phyloP scores from a whole-genome alignment of 30 jellyfish, hydroid and myxozoan species.

The Haliclystus octoradiatus region DNA sequence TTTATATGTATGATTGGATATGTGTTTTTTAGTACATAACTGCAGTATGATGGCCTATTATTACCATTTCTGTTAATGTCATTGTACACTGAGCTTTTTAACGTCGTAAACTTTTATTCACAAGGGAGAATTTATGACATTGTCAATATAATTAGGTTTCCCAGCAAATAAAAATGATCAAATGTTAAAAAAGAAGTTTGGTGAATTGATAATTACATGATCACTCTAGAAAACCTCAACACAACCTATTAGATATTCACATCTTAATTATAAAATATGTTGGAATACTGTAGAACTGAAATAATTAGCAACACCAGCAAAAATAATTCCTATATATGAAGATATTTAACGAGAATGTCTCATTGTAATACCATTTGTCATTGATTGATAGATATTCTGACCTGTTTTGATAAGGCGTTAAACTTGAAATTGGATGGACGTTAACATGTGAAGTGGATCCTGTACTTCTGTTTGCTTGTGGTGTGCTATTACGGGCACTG shows the following conservation, averaged over 20 bases:
- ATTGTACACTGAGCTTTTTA: too few species aligned
- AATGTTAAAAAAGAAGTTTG: neutral
- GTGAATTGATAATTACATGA: neutral
- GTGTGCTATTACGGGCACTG: too few species aligned
- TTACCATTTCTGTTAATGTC: too few species aligned
- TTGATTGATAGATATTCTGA: too few species aligned
- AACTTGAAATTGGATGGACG: constrained; percentile 67
- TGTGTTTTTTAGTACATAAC: too few species aligned
- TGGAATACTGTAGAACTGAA: neutral
- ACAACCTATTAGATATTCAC: neutral
- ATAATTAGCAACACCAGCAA: neutral
- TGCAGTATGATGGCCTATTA: too few species aligned
- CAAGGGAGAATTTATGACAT: neutral
- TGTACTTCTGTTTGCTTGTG: too few species aligned
- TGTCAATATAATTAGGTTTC: neutral
- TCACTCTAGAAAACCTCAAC: neutral
- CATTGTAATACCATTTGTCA: too few species aligned
- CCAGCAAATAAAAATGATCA: neutral
- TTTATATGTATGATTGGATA: too few species aligned
- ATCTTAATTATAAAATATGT: neutral
- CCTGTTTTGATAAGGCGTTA: constrained; percentile 86
- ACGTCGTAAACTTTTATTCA: too few species aligned
- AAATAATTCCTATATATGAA: too few species aligned
- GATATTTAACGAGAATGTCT: too few species aligned
- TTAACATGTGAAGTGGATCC: constrained; percentile 14